Percentiles rank a stretch among this genome's conserved stretches.
Evolutionary conservation across 35 echinoderm and acorn worm species (phyloP).

Genomic region (Ptychodera flava): DNA sequence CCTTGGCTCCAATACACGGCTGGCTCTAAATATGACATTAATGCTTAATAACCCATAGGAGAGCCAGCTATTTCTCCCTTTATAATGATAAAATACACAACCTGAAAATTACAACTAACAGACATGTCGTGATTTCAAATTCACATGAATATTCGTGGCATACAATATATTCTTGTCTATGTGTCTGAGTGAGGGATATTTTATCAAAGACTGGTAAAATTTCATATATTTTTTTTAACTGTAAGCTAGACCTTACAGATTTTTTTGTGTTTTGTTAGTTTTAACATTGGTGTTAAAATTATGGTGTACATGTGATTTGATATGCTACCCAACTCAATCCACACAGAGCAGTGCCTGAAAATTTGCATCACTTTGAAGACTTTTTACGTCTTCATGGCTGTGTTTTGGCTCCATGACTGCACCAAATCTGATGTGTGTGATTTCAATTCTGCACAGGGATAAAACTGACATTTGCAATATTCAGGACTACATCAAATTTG

Average conservation of each 20-base stretch:
- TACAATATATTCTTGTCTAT: neutral
- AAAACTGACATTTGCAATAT: neutral
- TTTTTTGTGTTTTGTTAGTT: too few species aligned
- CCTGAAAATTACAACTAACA: neutral
- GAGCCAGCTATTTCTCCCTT: too few species aligned
- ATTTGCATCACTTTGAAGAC: neutral
- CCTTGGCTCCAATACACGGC: neutral
- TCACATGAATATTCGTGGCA: neutral
- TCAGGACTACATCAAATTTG: neutral
- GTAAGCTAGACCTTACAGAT: too few species aligned
- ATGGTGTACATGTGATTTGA: neutral
- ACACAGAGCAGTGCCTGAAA: neutral
- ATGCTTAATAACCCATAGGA: neutral
- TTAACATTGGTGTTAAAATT: neutral
- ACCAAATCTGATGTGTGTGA: neutral
- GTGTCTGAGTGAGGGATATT: neutral
- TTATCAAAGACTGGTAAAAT: neutral
- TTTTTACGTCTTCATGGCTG: too few species aligned
- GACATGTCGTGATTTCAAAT: neutral
- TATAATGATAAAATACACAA: neutral
- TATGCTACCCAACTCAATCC: neutral
- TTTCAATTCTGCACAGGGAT: neutral
- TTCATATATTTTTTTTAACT: neutral
- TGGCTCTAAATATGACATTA: neutral
- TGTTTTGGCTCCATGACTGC: neutral